Evolutionary conservation across 2,888 invertebrate species (phyloP).

Genomic region (Sinopyrophorus schimmeli): DNA sequence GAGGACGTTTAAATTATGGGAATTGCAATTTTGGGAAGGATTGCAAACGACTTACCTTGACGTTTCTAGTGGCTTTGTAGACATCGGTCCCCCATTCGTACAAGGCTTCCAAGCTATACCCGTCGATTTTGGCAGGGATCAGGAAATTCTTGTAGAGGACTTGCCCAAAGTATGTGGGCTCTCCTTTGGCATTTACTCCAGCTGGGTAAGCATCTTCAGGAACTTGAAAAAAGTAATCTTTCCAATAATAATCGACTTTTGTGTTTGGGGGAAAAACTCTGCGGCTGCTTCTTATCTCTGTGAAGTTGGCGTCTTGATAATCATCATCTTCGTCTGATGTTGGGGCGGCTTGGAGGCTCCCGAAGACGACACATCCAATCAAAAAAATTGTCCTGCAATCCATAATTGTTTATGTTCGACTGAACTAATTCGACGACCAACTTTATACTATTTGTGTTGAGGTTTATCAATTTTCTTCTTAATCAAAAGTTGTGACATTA

Average conservation of each 20-base stretch:
- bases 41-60: constrained; percentile 3
- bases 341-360: too few species aligned
- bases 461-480: too few species aligned
- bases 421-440: too few species aligned
- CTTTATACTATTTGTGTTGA: too few species aligned
- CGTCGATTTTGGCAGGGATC: constrained; percentile 13
- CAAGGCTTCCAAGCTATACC: constrained; percentile 2
- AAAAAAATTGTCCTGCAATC: too few species aligned
- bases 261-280: too few species aligned
- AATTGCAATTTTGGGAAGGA: not conserved
- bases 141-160: constrained; percentile 2
- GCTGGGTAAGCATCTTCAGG: constrained; percentile 16
- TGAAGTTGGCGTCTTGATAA: too few species aligned
- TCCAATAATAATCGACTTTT: constrained; percentile 9
- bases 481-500: too few species aligned
- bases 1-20: not conserved
- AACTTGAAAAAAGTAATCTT: not conserved
- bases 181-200: constrained; percentile 6
- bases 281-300: too few species aligned
- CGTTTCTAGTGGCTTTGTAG: constrained; percentile 5
- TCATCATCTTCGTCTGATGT: too few species aligned
- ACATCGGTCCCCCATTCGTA: constrained; percentile 12
- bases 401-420: too few species aligned
- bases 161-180: constrained; percentile 14
- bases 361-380: too few species aligned